A percentile compares a stretch with the other conserved stretches of the same genome.
These are phyloP conservation scores for Tinamus major DNA, from an alignment of 2,797 vertebrate genomes.

Conservation along the genomic window DNA sequence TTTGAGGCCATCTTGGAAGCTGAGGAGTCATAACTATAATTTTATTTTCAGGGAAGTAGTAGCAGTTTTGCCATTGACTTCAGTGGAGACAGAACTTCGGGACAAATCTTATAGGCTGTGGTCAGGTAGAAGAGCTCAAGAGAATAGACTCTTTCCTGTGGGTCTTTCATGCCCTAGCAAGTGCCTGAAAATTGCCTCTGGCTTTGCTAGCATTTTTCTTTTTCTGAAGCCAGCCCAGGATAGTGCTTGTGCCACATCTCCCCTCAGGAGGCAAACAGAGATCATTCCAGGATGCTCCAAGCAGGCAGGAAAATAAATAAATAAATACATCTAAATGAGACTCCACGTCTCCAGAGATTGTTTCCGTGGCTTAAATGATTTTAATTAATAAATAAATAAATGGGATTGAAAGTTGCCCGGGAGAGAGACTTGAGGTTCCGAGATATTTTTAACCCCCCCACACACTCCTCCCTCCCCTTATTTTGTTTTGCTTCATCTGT, in stretches of 20 bases:
- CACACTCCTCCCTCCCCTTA: neutral
- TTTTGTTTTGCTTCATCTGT: constrained; percentile 22
- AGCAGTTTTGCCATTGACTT: neutral
- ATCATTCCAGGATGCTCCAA: constrained; percentile 29
- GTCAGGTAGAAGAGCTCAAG: neutral
- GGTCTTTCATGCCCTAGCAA: neutral
- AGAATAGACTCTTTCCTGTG: neutral
- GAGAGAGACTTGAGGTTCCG: constrained; percentile 14
- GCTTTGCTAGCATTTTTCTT: neutral
- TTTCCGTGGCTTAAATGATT: constrained; percentile 71
- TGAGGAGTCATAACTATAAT: neutral
- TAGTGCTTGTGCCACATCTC: neutral
- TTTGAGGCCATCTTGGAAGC: neutral
- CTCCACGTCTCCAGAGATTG: constrained; percentile 51
- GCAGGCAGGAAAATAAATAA: neutral
- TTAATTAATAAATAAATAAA: constrained; percentile 81
- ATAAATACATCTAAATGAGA: constrained; percentile 55
- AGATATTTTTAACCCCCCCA: constrained; percentile 44
- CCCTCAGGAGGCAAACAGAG: neutral
- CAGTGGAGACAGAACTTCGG: neutral
- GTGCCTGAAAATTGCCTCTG: constrained; percentile 19
- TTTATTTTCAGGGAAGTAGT: neutral
- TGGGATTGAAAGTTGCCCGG: neutral
- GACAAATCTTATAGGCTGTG: neutral
- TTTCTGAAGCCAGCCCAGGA: neutral